A percentile compares a stretch with the other conserved stretches of the same genome.
Conservation (phyloP, 35 echinoderm and acorn worm species). For the Lytechinus pictus region DNA sequence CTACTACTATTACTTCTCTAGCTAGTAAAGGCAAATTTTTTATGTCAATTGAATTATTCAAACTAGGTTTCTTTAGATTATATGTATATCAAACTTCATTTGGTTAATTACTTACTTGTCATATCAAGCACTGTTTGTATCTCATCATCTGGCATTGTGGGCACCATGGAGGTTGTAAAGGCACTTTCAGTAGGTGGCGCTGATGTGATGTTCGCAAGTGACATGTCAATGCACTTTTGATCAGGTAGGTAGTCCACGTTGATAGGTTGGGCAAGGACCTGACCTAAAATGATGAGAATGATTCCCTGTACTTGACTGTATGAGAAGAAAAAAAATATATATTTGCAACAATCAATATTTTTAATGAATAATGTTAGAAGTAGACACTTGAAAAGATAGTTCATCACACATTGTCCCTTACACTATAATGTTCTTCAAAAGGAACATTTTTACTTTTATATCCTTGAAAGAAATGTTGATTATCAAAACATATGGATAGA, state of each 20-base stretch:
- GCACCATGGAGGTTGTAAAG: neutral
- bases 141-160: slow-evolving; percentile 18
- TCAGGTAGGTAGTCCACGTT: slow-evolving; percentile 55
- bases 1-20: too few relatives aligned
- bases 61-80: too few relatives aligned
- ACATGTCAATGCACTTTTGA: slow-evolving; percentile 72
- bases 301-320: slow-evolving; percentile 85
- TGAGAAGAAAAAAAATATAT: neutral
- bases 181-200: neutral
- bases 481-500: too few relatives aligned
- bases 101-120: neutral
- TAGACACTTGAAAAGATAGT: too few relatives aligned
- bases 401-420: too few relatives aligned
- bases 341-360: neutral
- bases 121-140: slow-evolving; percentile 26
- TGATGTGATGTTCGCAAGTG: neutral
- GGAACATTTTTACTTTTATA: too few relatives aligned
- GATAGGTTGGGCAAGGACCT: slow-evolving; percentile 60
- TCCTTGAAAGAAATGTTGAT: too few relatives aligned
- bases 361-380: too few relatives aligned
- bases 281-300: slow-evolving; percentile 79
- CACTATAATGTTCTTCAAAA: too few relatives aligned
- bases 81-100: too few relatives aligned
- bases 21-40: too few relatives aligned
- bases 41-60: too few relatives aligned